These are phyloP conservation scores for Ferrisia virgata DNA, from an alignment of 2,888 invertebrate genomes.

Conservation along the genomic window DNA sequence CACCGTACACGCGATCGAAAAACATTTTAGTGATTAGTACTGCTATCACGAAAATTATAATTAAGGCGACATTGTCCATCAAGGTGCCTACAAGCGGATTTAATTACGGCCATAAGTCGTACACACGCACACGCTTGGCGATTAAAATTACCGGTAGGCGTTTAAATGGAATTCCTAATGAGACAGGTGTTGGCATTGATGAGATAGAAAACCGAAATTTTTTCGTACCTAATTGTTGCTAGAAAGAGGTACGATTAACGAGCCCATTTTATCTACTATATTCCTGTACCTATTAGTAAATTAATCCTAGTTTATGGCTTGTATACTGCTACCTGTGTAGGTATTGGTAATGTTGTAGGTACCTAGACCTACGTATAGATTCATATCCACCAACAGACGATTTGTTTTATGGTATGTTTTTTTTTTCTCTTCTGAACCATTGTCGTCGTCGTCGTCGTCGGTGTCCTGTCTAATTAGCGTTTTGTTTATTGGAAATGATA, in stretches of 20 bases:
- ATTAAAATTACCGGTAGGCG: slow-evolving; percentile 14
- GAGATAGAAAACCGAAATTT: background rate
- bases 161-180: background rate
- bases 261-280: background rate
- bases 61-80: slow-evolving; percentile 9
- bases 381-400: background rate
- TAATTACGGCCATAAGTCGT: background rate
- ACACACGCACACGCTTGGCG: background rate
- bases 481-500: background rate
- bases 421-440: background rate
- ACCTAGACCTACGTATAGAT: too few species aligned
- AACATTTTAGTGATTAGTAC: background rate
- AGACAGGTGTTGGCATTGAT: slow-evolving; percentile 20
- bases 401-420: background rate
- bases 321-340: too few species aligned
- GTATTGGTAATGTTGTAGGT: too few species aligned
- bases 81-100: background rate
- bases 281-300: background rate
- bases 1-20: background rate
- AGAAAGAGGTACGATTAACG: background rate
- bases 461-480: slow-evolving; percentile 5
- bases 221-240: background rate
- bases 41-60: background rate
- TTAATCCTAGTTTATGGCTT: background rate
- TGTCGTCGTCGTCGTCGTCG: too few species aligned